Base-by-base conservation (phyloP, 2,113 vertebrate species). In the Morone saxatilis region DNA sequence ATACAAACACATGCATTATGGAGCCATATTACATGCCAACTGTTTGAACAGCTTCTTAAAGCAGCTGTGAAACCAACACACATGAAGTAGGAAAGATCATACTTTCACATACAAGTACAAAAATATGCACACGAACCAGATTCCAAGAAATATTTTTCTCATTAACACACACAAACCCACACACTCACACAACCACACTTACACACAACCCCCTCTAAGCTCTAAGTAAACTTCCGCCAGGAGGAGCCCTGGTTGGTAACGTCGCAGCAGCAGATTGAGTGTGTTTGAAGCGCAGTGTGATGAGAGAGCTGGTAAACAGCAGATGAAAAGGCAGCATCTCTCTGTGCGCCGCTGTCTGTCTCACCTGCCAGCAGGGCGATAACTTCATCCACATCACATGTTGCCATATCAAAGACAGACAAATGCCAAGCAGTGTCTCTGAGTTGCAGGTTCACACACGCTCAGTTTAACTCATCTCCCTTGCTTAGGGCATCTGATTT, bases 381-480 rank as follows among this genome's bases (percentile, higher is more conserved):
- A 94, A 94, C 92, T 90, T 82, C 87, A 76, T 74, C 91, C 89
- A 76, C 89, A 84, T 92, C 91, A 93, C 78, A 87, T 83, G 90
- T 80, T 67, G 59, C 88, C 90, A 91, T 93, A 95, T 95, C 94
- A 96, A 95, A 94, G 94, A 78, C 84, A 67, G 61, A 83, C 91
- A 95, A 94, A 95, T 94, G 93, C 93, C 95, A 95, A 86, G 93
- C 93, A 91, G 87, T 91, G 93, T 93, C 91, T 92, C 85, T 54
- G 83, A 90, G 88, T 84, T 86, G 76, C 88, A 90, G 81, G 86
- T 90, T 88, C 91, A 92, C 87, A 92, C 81, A 40, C 87, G 53
- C 78, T 70, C 83, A 65, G 83, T 89, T 82, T 72, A 83, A 88
- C 85, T 92, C 88, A 92, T 92, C 92, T 92, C 80, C 79, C 85